Conservation (phyloP, 2,797 vertebrate species). For the Zenarchopterus dispar region DNA sequence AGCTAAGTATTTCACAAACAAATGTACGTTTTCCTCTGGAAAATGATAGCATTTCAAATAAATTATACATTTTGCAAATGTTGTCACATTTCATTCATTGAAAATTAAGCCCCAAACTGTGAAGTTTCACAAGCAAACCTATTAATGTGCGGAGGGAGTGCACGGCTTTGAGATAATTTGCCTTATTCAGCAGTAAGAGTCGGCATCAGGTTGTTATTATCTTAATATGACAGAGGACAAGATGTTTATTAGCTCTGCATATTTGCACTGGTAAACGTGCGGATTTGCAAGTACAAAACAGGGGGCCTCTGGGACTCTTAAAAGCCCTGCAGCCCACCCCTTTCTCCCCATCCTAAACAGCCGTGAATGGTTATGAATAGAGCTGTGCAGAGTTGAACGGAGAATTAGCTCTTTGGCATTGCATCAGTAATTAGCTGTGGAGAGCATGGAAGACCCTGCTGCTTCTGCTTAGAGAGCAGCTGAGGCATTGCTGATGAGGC, state of each 20-base stretch:
- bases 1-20: conserved; percentile 1
- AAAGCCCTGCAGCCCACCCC: conserved; percentile 62
- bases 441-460: conserved; percentile 90
- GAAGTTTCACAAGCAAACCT: conserved; percentile 15
- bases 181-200: conserved; percentile 24
- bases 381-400: conserved; percentile 88
- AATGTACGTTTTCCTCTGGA: not conserved
- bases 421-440: conserved; percentile 94
- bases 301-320: conserved; percentile 66
- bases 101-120: conserved; percentile 16
- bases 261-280: conserved; percentile 65
- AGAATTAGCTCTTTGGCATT: conserved; percentile 93
- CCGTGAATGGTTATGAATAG: conserved; percentile 91
- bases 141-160: conserved; percentile 2
- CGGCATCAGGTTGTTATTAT: conserved; percentile 48
- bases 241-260: conserved; percentile 73
- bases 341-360: conserved; percentile 81
- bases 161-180: conserved; percentile 21
- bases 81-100: conserved; percentile 6
- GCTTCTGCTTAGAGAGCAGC: conserved; percentile 89
- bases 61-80: conserved; percentile 4
- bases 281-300: conserved; percentile 70
- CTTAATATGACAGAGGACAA: conserved; percentile 70
- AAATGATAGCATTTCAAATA: conserved; percentile 3
- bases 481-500: conserved; percentile 94